phyloP scores from a whole-genome alignment of 2,113 vertebrate species.

The Mesembrinibis cayennensis region DNA sequence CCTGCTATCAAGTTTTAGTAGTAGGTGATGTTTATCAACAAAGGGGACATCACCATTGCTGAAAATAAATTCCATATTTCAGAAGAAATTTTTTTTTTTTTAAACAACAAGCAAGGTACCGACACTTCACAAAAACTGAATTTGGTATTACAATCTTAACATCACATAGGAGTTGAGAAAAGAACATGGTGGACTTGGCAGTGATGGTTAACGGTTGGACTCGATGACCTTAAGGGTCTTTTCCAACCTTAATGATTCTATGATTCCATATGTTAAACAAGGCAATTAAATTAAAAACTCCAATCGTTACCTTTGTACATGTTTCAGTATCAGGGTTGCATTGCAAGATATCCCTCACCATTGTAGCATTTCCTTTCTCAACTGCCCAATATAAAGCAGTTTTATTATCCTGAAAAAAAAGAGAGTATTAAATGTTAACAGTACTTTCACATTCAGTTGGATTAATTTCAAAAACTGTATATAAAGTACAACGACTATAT shows the following conservation, averaged over 20 bases:
- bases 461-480: background rate
- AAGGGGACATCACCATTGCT: background rate
- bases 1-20: background rate
- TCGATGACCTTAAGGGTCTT: too few relatives aligned
- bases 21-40: background rate
- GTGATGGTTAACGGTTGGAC: too few relatives aligned
- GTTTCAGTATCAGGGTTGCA: slow-evolving; percentile 97
- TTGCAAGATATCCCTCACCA: slow-evolving; percentile 97
- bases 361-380: slow-evolving; percentile 94
- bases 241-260: too few relatives aligned
- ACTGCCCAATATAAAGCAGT: slow-evolving; percentile 98
- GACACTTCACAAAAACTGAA: background rate
- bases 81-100: background rate
- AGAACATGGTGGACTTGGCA: background rate
- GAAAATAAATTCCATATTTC: background rate
- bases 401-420: slow-evolving; percentile 86
- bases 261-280: background rate
- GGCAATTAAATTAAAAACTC: background rate
- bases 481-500: background rate
- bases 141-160: background rate
- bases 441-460: background rate
- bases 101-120: background rate
- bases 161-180: background rate
- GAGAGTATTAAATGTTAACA: background rate
- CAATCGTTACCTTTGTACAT: slow-evolving; percentile 87